Evolutionary conservation across 2,797 vertebrate genomes (phyloP).

Genomic region (Coluber constrictor): DNA sequence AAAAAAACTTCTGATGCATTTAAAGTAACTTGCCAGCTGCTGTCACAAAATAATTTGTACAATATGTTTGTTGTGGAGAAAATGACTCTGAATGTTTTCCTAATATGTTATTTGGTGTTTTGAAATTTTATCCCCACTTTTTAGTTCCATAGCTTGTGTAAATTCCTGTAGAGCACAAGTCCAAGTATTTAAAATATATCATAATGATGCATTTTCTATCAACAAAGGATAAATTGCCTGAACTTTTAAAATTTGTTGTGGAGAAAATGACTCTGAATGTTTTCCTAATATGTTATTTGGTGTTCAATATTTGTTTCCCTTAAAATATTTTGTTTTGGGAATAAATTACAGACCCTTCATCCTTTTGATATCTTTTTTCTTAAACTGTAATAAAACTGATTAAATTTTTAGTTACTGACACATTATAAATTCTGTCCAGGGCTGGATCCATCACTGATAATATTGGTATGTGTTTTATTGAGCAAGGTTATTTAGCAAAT

Average conservation of each 20-base stretch:
- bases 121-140: not conserved
- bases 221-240: not conserved
- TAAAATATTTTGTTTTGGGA: not conserved
- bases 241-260: not conserved
- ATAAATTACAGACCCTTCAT: not conserved
- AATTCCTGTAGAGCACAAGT: not conserved
- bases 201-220: not conserved
- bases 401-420: slow-evolving; percentile 17
- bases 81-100: not conserved
- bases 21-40: not conserved
- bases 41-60: not conserved
- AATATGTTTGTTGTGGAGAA: not conserved
- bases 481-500: slow-evolving; percentile 12
- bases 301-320: not conserved
- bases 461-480: slow-evolving; percentile 38
- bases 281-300: too few species aligned
- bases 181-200: not conserved
- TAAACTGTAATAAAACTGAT: slow-evolving; percentile 43
- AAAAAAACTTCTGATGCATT: not conserved
- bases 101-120: slow-evolving; percentile 1
- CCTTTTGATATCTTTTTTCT: not conserved
- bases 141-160: not conserved
- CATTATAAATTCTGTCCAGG: slow-evolving; percentile 6
- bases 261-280: too few species aligned
- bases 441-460: not conserved